These are phyloP conservation scores for Tetraodon nigroviridis DNA, from an alignment of 2,113 vertebrate genomes.

Conservation along the genomic window DNA sequence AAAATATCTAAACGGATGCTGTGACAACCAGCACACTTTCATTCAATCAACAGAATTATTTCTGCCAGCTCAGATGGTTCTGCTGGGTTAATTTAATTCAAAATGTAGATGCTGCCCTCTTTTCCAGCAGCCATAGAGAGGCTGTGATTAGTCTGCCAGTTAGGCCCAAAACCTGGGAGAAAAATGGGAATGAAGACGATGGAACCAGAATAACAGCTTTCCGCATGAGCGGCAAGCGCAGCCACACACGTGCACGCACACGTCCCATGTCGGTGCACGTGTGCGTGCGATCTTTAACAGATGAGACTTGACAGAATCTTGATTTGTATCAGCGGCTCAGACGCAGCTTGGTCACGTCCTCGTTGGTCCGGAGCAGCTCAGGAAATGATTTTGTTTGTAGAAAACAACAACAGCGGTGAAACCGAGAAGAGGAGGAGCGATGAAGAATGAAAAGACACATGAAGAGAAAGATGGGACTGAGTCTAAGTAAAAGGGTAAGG, in stretches of 20 bases:
- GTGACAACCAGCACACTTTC: no score
- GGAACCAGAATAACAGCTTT: conserved; percentile 16
- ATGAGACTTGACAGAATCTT: conserved; percentile 24
- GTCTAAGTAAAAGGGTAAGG: background rate
- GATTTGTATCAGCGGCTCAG: conserved; percentile 41
- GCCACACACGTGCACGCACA: background rate
- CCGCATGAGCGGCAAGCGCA: conserved; percentile 5
- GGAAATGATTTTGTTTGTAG: conserved; percentile 51
- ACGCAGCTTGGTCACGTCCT: conserved; percentile 36
- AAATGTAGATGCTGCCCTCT: background rate
- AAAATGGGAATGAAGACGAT: background rate
- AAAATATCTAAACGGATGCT: no score
- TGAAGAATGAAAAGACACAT: background rate
- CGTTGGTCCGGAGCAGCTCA: conserved; percentile 19
- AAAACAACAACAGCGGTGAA: conserved; percentile 27
- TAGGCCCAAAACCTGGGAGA: no score
- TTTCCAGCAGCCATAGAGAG: conserved; percentile 6
- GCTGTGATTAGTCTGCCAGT: no score
- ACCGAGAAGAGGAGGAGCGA: background rate
- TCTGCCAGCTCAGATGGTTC: no score
- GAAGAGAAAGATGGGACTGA: background rate
- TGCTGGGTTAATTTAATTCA: no score
- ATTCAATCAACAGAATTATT: no score
- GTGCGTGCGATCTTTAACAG: conserved; percentile 7
- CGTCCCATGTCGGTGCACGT: background rate